A percentile compares a stretch with the other conserved stretches of the same genome.
phyloP scores from a whole-genome alignment of 2,797 vertebrate genomes.

The Sphenodon punctatus region DNA sequence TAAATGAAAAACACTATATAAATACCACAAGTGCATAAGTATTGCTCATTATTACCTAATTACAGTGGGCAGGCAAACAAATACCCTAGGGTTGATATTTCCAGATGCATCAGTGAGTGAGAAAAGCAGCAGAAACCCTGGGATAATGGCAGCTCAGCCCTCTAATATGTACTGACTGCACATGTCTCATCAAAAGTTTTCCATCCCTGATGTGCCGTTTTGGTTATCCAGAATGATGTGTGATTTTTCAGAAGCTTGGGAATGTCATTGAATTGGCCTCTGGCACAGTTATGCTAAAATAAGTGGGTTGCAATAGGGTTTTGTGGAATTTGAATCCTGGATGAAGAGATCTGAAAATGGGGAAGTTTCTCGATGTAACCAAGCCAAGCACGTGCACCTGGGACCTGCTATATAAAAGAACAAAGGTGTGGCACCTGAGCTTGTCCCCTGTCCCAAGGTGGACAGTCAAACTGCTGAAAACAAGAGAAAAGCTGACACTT shows the following conservation, averaged over 20 bases:
- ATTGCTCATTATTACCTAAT: not conserved
- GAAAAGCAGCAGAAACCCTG: not conserved
- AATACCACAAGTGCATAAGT: not conserved
- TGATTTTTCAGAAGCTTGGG: not conserved
- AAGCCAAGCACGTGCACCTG: no score
- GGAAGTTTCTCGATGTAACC: no score
- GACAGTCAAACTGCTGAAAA: no score
- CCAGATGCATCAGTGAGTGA: not conserved
- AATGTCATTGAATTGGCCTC: not conserved
- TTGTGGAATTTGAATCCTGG: not conserved
- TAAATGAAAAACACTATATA: not conserved
- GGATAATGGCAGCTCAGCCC: not conserved
- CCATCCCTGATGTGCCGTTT: not conserved
- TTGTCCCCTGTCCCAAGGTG: no score
- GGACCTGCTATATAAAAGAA: no score
- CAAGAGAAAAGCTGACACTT: no score
- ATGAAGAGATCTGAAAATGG: not conserved
- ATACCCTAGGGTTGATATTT: not conserved
- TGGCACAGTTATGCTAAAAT: not conserved
- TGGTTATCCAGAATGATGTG: not conserved
- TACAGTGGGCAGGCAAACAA: not conserved
- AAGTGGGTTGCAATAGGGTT: not conserved
- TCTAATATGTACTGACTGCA: not conserved
- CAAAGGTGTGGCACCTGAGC: no score
- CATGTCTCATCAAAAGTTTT: slow-evolving; percentile 8